A percentile compares a stretch with the other conserved stretches of the same genome.
phyloP scores from a whole-genome alignment of 1,140 invertebrate species.

The Bacillus rossius region DNA sequence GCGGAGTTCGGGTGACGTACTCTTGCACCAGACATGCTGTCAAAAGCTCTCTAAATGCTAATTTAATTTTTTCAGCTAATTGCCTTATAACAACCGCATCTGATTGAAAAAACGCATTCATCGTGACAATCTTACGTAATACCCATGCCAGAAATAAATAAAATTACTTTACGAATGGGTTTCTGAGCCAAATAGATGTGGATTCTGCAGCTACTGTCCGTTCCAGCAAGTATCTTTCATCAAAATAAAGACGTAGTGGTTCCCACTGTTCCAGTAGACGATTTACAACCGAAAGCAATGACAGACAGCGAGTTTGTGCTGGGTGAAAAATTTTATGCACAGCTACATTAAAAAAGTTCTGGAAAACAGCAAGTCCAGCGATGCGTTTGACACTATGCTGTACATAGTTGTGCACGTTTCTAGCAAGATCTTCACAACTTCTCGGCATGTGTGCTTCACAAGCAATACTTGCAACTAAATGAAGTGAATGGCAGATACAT shows the following conservation, averaged over 20 bases:
- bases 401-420: conserved; percentile 29
- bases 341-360: conserved; percentile 30
- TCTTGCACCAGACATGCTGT: too few relatives aligned
- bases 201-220: conserved; percentile 15
- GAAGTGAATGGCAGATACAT: conserved; percentile 13
- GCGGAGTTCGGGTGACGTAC: too few relatives aligned
- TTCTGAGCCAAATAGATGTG: conserved; percentile 8
- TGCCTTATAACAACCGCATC: conserved; percentile 11
- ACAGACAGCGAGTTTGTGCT: conserved; percentile 39
- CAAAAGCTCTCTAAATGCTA: too few relatives aligned
- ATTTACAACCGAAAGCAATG: conserved; percentile 32
- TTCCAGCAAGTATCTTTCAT: conserved; percentile 13
- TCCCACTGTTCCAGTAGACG: conserved; percentile 36
- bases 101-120: conserved; percentile 14
- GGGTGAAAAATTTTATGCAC: conserved; percentile 35
- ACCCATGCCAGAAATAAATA: conserved; percentile 16
- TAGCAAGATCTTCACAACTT: conserved; percentile 24
- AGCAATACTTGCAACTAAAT: conserved; percentile 12
- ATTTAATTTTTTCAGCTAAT: conserved; percentile 8
- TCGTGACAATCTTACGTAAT: conserved; percentile 13
- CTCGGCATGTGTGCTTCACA: conserved; percentile 14
- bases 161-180: conserved; percentile 14
- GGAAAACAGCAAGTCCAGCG: conserved; percentile 28
- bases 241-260: conserved; percentile 35
- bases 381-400: conserved; percentile 29